Conservation (phyloP, 2,113 vertebrate genomes). For the Nymphicus hollandicus region DNA sequence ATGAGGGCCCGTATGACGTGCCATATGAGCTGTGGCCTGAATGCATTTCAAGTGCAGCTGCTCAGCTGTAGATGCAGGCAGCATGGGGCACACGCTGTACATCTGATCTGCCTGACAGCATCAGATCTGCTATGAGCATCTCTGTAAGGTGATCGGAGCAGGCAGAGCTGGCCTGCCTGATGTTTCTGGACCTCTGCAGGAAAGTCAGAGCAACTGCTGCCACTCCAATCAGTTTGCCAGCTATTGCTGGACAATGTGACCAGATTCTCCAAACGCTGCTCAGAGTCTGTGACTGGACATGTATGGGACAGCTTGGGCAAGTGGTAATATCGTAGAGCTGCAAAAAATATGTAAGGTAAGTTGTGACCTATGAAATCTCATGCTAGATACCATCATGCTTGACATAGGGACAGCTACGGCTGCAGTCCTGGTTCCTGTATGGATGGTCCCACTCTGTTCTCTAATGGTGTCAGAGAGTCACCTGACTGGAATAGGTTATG, state of each 20-base stretch:
- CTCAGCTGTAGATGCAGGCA: neutral
- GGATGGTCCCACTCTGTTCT: neutral
- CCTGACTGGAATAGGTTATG: rapidly evolving
- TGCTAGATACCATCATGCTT: neutral
- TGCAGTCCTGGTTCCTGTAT: neutral
- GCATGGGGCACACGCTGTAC: neutral
- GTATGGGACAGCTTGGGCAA: too few species aligned
- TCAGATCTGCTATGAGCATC: neutral
- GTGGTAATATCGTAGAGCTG: neutral
- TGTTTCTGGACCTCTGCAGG: neutral
- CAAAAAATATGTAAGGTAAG: neutral
- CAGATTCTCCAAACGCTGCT: neutral
- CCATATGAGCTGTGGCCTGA: neutral
- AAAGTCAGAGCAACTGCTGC: neutral
- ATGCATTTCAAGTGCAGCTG: neutral
- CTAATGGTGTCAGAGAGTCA: rapidly evolving
- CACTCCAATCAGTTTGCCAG: neutral
- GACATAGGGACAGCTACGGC: rapidly evolving
- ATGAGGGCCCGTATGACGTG: rapidly evolving
- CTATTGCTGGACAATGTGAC: rapidly evolving
- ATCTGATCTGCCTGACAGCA: neutral
- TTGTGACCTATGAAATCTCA: neutral
- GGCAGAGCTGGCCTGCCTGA: neutral
- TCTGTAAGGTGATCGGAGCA: rapidly evolving
- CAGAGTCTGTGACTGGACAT: neutral